Evolutionary conservation across 2,888 invertebrate genomes (phyloP).

Genomic region (Dynastes tityus): DNA sequence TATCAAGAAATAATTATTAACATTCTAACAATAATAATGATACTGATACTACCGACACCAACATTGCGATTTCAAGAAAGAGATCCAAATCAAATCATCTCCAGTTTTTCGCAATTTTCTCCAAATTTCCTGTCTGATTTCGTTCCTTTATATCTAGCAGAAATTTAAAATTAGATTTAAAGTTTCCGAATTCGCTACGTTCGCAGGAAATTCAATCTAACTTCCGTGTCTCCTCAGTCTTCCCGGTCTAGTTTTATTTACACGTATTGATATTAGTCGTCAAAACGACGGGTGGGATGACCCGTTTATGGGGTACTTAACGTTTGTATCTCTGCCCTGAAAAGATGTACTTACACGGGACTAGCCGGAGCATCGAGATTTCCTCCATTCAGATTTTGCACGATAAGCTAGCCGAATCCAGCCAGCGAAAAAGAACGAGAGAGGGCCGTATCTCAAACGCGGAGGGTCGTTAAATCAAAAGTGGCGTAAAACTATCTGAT

Average conservation of each 20-base stretch:
- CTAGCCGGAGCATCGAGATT: constrained; percentile 56
- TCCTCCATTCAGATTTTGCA: constrained; percentile 60
- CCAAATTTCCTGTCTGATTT: too few relatives aligned
- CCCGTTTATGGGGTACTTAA: constrained; percentile 62
- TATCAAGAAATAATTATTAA: too few relatives aligned
- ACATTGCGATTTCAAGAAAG: too few relatives aligned
- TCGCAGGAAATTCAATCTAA: constrained; percentile 37
- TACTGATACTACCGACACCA: too few relatives aligned
- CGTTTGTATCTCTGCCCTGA: constrained; percentile 63
- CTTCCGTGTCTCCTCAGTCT: constrained; percentile 19
- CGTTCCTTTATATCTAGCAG: too few relatives aligned
- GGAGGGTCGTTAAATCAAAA: constrained; percentile 65
- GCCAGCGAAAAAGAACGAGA: constrained; percentile 58
- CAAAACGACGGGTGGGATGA: constrained; percentile 53
- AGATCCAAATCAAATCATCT: too few relatives aligned
- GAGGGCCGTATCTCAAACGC: constrained; percentile 55
- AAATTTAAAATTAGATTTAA: constrained; percentile 9
- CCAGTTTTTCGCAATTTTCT: too few relatives aligned
- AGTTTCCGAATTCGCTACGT: constrained; percentile 17
- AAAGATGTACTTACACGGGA: constrained; percentile 58
- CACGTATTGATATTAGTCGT: constrained; percentile 57
- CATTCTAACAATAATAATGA: too few relatives aligned
- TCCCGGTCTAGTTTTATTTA: constrained; percentile 44
- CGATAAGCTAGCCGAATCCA: constrained; percentile 57
- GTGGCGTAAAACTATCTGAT: constrained; percentile 68